Evolutionary conservation across 2,797 vertebrate species (phyloP), one percentile per base, ranked within the genome.

Genomic region (Malacoraja senta): DNA sequence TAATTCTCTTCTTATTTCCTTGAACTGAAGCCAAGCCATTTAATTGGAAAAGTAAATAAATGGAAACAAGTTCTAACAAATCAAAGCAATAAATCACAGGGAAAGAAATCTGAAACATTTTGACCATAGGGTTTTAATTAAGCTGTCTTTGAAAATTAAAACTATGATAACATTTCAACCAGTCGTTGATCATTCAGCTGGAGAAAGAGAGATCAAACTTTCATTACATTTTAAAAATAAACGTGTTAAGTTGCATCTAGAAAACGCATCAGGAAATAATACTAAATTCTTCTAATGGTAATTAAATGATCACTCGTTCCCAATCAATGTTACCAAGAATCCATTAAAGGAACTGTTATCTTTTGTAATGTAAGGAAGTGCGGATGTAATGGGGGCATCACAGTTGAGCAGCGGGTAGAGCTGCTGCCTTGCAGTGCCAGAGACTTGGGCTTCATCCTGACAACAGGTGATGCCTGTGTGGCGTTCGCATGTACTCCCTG

Each of bases 121-220:
- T 76, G 71, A 29, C 68, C 24, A 58, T 44, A 74, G 71, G 44
- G n/a, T 12, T 76, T 76, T 74, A 44, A 91, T 91, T 74, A 92
- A 76, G 71, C 29, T 92, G 72, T 92, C 71, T 13, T 92, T 92
- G 71, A 53, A 92, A 92, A 92, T 92, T 92, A 92, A 58, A 38
- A 58, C 35, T 7, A 8, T n/a, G 44, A 74, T 24, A 74, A 74
- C 35, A 76, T 92, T 76, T 92, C 21, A 76, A 38, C 90, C 38
- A 72, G 38, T 29, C 90, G 58, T 92, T 92, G 53, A 58, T 92
- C 71, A 92, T 24, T n/a, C 8, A 38, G n/a, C 71, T 92, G 71
- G 53, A 74, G 24, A 44, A 53, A 44, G 44, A 29, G 76, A 17
- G 35, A 72, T 92, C 71, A 76, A 92, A 76, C 38, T 44, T 76